Evolutionary conservation across 2,113 vertebrate species (phyloP).

Genomic region (Malurus alboscapulatus): DNA sequence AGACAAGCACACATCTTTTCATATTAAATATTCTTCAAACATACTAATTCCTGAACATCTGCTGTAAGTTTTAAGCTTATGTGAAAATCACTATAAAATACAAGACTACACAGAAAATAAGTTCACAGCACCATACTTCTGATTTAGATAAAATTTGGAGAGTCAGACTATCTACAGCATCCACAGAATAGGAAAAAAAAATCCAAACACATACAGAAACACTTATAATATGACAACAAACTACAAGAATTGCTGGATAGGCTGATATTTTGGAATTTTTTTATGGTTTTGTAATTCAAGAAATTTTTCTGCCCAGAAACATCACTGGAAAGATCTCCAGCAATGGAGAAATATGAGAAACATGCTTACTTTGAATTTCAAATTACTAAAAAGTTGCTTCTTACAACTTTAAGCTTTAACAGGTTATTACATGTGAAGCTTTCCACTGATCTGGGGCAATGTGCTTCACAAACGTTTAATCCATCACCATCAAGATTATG

Average conservation of each 20-base stretch:
- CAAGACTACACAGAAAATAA: neutral
- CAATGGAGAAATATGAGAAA: neutral
- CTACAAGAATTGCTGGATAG: neutral
- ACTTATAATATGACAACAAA: neutral
- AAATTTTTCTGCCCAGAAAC: neutral
- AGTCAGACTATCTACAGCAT: neutral
- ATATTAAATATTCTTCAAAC: neutral
- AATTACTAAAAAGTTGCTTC: neutral
- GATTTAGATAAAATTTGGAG: neutral
- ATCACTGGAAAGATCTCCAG: neutral
- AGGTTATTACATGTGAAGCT: neutral
- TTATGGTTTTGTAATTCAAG: neutral
- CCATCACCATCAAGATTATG: neutral
- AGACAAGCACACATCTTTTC: neutral
- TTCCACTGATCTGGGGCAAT: neutral
- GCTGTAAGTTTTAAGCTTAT: neutral
- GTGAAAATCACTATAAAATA: neutral
- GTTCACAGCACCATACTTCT: neutral
- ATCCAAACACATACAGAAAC: rapidly evolving
- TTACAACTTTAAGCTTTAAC: neutral
- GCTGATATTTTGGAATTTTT: neutral
- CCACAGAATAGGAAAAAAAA: neutral
- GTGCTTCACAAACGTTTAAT: neutral
- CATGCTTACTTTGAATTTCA: neutral
- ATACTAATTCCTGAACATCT: neutral